Evolutionary conservation across 2,888 invertebrate genomes (phyloP).

Genomic region (Beris morrisii): DNA sequence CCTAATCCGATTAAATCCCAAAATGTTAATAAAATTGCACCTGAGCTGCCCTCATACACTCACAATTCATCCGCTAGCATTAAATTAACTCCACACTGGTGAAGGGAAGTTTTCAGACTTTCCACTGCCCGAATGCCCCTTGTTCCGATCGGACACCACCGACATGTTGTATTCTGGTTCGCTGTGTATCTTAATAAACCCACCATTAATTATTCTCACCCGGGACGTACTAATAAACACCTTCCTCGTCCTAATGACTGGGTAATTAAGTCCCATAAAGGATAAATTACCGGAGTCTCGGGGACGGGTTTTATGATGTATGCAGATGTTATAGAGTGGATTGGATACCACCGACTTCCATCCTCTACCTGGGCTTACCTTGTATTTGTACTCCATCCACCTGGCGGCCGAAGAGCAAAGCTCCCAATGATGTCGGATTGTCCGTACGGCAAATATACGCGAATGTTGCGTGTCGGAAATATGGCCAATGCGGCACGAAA

Average conservation of each 20-base stretch:
- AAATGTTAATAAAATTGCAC: too few species aligned
- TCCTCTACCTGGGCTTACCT: neutral
- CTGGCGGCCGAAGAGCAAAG: neutral
- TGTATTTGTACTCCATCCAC: neutral
- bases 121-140: too few species aligned
- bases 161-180: too few species aligned
- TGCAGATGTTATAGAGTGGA: conserved; percentile 6
- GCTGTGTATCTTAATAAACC: conserved; percentile 23
- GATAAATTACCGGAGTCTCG: conserved; percentile 41
- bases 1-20: too few species aligned
- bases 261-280: conserved; percentile 43
- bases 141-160: too few species aligned
- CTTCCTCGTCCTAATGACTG: conserved; percentile 43
- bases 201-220: conserved; percentile 36
- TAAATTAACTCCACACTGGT: too few species aligned
- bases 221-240: conserved; percentile 45
- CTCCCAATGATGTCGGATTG: neutral
- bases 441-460: conserved; percentile 9
- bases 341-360: neutral
- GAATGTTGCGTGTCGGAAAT: conserved; percentile 14
- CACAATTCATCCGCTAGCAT: too few species aligned
- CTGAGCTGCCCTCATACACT: too few species aligned
- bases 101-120: too few species aligned
- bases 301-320: conserved; percentile 35
- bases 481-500: conserved; percentile 2